Evolutionary conservation across 2,113 vertebrate species (phyloP).

Genomic region (Oreochromis tanganicae): DNA sequence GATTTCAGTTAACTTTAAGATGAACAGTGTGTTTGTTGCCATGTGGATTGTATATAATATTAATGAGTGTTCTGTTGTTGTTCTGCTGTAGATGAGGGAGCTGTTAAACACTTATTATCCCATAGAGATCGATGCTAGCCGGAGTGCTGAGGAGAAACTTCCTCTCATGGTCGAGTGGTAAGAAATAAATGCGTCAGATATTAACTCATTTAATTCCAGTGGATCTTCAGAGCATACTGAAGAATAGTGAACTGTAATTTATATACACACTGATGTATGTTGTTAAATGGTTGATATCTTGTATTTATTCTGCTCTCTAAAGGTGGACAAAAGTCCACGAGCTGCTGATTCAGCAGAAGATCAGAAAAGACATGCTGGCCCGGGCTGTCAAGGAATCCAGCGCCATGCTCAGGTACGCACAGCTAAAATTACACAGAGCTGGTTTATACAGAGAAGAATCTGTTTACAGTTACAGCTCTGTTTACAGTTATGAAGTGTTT

Average conservation of each 20-base stretch:
- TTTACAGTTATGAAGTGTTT: not conserved
- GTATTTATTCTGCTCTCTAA: not conserved
- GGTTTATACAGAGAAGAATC: not conserved
- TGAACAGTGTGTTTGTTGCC: not conserved
- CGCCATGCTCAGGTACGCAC: slow-evolving; percentile 77
- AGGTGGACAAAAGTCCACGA: slow-evolving; percentile 86
- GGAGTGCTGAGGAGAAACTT: slow-evolving; percentile 74
- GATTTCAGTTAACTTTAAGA: not conserved
- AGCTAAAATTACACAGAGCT: not conserved
- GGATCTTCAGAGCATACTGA: not conserved
- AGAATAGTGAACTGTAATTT: not conserved
- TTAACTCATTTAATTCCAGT: not conserved
- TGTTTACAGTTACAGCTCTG: not conserved
- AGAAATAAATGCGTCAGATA: slow-evolving; percentile 28
- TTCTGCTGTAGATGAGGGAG: slow-evolving; percentile 68
- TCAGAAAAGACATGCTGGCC: slow-evolving; percentile 74
- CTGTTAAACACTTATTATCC: slow-evolving; percentile 84
- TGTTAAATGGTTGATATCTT: not conserved
- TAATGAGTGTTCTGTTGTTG: not conserved
- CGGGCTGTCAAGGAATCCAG: slow-evolving; percentile 78
- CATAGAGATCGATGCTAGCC: slow-evolving; percentile 82
- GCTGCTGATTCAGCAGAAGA: slow-evolving; percentile 80
- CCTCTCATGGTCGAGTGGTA: slow-evolving; percentile 88
- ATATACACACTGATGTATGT: not conserved
- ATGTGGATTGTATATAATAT: not conserved